phyloP scores from a whole-genome alignment of 2,113 vertebrate species.

The Burhinus bistriatus region DNA sequence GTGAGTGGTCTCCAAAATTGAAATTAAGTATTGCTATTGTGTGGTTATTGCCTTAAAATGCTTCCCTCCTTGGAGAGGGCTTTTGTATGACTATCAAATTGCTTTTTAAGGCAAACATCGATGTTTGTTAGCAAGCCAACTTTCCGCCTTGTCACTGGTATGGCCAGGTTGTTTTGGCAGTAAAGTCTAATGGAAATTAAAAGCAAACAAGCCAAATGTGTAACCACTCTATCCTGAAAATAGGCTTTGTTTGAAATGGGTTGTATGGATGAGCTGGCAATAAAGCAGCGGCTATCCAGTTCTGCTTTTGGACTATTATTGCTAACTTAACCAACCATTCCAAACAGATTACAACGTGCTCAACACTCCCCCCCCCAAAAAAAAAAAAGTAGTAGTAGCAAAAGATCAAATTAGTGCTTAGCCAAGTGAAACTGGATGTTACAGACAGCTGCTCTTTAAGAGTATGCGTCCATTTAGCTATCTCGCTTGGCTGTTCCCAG shows the following conservation, averaged over 20 bases:
- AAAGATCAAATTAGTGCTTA: background rate
- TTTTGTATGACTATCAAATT: background rate
- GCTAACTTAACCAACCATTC: background rate
- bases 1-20: background rate
- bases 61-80: background rate
- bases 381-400: background rate
- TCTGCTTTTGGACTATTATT: background rate
- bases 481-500: background rate
- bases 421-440: background rate
- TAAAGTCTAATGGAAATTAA: background rate
- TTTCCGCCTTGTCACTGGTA: background rate
- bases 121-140: background rate
- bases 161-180: background rate
- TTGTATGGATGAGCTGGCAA: background rate
- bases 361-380: background rate
- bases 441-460: background rate
- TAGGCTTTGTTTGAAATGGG: background rate
- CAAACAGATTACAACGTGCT: background rate
- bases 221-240: background rate
- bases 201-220: background rate
- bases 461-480: background rate
- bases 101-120: background rate
- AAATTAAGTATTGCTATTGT: background rate
- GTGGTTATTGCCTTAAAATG: background rate
- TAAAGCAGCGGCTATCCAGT: background rate